These are phyloP conservation scores for Stegodyphus mimosarum DNA, from an alignment of 1,140 invertebrate species.

Conservation along the genomic window DNA sequence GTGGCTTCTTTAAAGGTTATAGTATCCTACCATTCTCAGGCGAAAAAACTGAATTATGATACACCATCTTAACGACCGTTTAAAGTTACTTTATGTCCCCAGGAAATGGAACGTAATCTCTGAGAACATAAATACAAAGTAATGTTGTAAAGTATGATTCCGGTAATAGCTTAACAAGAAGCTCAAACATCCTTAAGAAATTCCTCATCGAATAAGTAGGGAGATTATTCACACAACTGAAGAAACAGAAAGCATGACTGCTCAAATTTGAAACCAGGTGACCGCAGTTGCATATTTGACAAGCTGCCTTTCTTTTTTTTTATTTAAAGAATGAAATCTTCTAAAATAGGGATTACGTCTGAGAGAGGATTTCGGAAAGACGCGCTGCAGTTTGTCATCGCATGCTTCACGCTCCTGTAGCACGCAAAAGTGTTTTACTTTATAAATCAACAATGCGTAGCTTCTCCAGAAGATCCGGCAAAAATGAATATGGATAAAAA, in stretches of 20 bases:
- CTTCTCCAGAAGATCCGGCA: constrained; percentile 28
- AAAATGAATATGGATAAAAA: constrained; percentile 21
- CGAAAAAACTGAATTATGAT: too few relatives aligned
- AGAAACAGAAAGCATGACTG: background rate
- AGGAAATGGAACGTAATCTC: too few relatives aligned
- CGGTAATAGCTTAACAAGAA: too few relatives aligned
- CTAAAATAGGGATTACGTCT: constrained; percentile 26
- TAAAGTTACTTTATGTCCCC: too few relatives aligned
- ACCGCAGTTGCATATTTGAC: background rate
- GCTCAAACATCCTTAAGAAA: too few relatives aligned
- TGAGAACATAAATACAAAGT: too few relatives aligned
- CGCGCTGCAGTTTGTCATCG: constrained; percentile 51
- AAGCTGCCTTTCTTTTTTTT: background rate
- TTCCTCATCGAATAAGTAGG: too few relatives aligned
- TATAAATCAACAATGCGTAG: constrained; percentile 50
- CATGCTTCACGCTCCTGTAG: constrained; percentile 50
- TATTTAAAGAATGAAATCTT: constrained; percentile 25
- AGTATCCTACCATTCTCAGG: too few relatives aligned
- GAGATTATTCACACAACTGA: background rate
- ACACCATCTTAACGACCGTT: too few relatives aligned
- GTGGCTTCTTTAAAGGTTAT: too few relatives aligned
- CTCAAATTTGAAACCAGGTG: background rate
- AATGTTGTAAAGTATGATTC: too few relatives aligned
- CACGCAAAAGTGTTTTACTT: constrained; percentile 55
- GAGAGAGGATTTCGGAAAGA: constrained; percentile 25